These are phyloP conservation scores for Lasaia peninsularis DNA, from an alignment of 1,140 invertebrate species.

Conservation along the genomic window DNA sequence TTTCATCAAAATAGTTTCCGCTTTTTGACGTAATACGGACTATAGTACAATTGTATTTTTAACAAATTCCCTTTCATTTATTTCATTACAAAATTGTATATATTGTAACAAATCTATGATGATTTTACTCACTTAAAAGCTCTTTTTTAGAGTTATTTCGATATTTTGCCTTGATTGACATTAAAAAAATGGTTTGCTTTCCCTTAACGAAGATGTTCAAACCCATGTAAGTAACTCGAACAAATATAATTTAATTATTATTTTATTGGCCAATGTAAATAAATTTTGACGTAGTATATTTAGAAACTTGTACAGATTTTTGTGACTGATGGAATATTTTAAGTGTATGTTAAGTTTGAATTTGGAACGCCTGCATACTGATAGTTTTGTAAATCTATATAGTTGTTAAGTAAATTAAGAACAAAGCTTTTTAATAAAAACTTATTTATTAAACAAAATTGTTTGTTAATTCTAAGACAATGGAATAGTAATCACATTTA, in stretches of 20 bases:
- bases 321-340: slow-evolving; percentile 7
- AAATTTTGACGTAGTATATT: neutral
- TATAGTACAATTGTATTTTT: no score
- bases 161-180: no score
- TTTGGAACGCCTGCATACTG: slow-evolving; percentile 8
- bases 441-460: slow-evolving; percentile 56
- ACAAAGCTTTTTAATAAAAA: slow-evolving; percentile 52
- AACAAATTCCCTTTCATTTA: no score
- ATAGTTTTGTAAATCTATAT: slow-evolving; percentile 35
- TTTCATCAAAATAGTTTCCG: no score
- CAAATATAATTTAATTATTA: neutral
- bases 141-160: no score
- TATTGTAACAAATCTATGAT: no score
- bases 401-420: slow-evolving; percentile 45
- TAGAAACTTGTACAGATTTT: slow-evolving; percentile 15
- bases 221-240: neutral
- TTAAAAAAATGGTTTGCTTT: no score
- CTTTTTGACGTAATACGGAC: no score
- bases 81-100: no score
- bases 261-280: neutral
- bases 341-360: slow-evolving; percentile 6
- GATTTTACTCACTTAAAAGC: no score
- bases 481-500: neutral
- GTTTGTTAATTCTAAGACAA: slow-evolving; percentile 15
- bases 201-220: neutral